Conservation (phyloP, 2,113 vertebrate genomes). For the Hippocampus barbouri region DNA sequence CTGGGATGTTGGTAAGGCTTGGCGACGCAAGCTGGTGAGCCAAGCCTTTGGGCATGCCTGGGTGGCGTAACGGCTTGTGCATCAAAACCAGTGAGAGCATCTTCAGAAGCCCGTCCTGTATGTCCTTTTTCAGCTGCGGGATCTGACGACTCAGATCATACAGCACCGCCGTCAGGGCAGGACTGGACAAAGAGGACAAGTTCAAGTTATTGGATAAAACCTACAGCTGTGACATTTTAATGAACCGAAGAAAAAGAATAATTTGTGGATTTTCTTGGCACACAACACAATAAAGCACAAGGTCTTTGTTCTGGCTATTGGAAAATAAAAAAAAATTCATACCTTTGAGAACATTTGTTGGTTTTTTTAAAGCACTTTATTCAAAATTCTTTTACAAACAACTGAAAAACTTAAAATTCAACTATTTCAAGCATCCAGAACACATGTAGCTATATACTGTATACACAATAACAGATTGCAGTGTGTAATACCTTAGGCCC, state of each 20-base stretch:
- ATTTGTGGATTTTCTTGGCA: background rate
- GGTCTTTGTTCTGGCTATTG: background rate
- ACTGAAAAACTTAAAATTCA: no score
- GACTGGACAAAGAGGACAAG: conserved; percentile 65
- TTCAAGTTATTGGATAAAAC: background rate
- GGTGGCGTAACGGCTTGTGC: conserved; percentile 95
- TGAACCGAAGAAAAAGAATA: background rate
- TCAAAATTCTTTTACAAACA: no score
- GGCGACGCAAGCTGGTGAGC: conserved; percentile 93
- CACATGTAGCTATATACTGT: background rate
- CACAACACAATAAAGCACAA: background rate
- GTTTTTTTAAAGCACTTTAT: no score
- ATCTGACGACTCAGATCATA: conserved; percentile 97
- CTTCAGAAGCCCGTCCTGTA: conserved; percentile 96
- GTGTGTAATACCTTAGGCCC: conserved; percentile 82
- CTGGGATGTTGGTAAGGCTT: conserved; percentile 92
- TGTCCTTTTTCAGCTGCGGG: conserved; percentile 96
- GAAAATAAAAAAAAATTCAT: no score
- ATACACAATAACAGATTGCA: background rate
- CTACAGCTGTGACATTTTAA: background rate
- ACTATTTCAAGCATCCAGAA: background rate
- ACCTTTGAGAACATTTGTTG: no score
- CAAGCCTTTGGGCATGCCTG: conserved; percentile 96
- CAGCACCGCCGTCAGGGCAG: conserved; percentile 91
- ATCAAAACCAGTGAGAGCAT: conserved; percentile 97